phyloP scores from a whole-genome alignment of 2,888 invertebrate genomes.

The Drosophila algonquin region DNA sequence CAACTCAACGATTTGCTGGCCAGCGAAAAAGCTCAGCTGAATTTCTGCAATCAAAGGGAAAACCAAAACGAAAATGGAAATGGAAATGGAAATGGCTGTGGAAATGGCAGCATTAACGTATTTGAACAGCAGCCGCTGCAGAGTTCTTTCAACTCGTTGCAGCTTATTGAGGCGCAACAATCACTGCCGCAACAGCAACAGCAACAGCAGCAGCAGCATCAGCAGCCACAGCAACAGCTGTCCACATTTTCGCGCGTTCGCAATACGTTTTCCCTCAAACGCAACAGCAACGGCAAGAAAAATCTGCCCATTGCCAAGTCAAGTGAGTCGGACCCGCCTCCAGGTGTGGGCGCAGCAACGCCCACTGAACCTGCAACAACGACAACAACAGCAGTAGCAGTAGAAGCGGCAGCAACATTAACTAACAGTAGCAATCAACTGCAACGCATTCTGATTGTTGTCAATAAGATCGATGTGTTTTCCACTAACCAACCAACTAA shows the following conservation, averaged over 20 bases:
- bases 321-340: constrained; percentile 69
- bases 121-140: constrained; percentile 70
- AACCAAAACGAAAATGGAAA: constrained; percentile 40
- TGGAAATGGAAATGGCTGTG: constrained; percentile 34
- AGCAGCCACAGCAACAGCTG: constrained; percentile 62
- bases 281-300: constrained; percentile 59
- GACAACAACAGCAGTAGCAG: constrained; percentile 13
- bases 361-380: constrained; percentile 1
- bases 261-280: constrained; percentile 72
- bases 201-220: constrained; percentile 34
- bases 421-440: constrained; percentile 23
- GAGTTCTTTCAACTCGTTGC: constrained; percentile 74
- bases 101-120: constrained; percentile 60
- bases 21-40: constrained; percentile 55
- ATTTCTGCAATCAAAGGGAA: constrained; percentile 60
- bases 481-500: constrained; percentile 52
- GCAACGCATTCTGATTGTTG: constrained; percentile 62
- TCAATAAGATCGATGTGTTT: constrained; percentile 66
- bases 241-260: constrained; percentile 81
- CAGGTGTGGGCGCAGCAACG: constrained; percentile 36
- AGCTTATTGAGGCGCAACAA: constrained; percentile 68
- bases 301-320: constrained; percentile 60
- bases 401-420: constrained; percentile 6
- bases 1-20: constrained; percentile 72
- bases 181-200: constrained; percentile 34